Percentiles rank a stretch among this genome's conserved stretches.
phyloP scores from a whole-genome alignment of 2,797 vertebrate genomes.

The Anas georgica region DNA sequence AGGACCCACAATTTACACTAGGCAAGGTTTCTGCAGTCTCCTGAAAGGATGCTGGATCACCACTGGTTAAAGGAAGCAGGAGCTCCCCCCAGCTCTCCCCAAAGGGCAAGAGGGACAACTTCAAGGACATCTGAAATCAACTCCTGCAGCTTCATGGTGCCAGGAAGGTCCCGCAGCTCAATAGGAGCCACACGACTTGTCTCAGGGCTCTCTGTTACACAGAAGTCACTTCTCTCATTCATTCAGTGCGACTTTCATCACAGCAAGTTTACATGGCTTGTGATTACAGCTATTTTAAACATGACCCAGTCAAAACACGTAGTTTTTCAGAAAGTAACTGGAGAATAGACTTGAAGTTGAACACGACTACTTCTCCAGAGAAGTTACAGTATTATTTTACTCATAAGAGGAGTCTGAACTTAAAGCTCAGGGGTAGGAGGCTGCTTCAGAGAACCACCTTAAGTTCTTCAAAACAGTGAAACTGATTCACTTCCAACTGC shows the following conservation, averaged over 20 bases:
- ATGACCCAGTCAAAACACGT: rapidly evolving
- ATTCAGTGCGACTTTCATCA: neutral
- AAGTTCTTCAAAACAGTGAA: neutral
- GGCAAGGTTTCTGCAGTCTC: neutral
- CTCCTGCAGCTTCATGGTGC: neutral
- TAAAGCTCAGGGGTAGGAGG: neutral
- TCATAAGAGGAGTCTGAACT: neutral
- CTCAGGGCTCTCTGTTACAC: rapidly evolving
- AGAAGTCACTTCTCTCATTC: neutral
- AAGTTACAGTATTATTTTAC: neutral
- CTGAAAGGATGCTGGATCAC: neutral
- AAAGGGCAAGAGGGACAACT: neutral
- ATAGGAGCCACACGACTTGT: neutral
- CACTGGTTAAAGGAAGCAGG: neutral
- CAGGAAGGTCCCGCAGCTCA: neutral
- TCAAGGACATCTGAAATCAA: neutral
- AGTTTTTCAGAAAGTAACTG: neutral
- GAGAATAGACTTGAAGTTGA: neutral
- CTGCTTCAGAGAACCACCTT: neutral
- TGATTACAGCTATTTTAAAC: neutral
- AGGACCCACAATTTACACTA: neutral
- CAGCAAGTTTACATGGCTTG: rapidly evolving
- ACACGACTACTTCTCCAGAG: neutral
- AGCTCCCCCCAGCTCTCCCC: neutral
- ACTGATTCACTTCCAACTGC: rapidly evolving